Percentiles rank a stretch among this genome's conserved stretches.
phyloP scores from a whole-genome alignment of 2,888 invertebrate genomes.

The Esperia sulphurella region DNA sequence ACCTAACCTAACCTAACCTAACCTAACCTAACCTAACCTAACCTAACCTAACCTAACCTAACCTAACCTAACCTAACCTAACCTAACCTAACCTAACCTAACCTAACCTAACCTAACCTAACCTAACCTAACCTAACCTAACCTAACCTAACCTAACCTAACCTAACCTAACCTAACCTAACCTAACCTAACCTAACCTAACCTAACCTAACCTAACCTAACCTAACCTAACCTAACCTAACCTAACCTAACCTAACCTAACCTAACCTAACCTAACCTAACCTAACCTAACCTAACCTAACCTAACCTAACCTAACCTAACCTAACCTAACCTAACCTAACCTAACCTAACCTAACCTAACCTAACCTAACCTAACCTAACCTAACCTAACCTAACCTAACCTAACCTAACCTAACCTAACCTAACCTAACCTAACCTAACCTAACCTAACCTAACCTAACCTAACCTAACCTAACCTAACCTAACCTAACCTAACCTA shows the following conservation, averaged over 20 bases:
- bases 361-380: slow-evolving; percentile 19
- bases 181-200: slow-evolving; percentile 18
- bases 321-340: slow-evolving; percentile 18
- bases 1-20: slow-evolving; percentile 23
- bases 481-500: no score
- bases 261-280: not conserved
- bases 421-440: slow-evolving; percentile 17
- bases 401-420: slow-evolving; percentile 19
- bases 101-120: slow-evolving; percentile 21
- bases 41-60: slow-evolving; percentile 22
- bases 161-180: slow-evolving; percentile 22
- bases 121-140: slow-evolving; percentile 19
- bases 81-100: slow-evolving; percentile 21
- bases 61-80: slow-evolving; percentile 22
- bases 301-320: slow-evolving; percentile 18
- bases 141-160: slow-evolving; percentile 21
- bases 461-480: slow-evolving; percentile 14
- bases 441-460: slow-evolving; percentile 13
- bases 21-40: slow-evolving; percentile 21
- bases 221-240: no score
- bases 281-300: slow-evolving; percentile 8
- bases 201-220: no score
- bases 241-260: no score
- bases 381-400: slow-evolving; percentile 19
- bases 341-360: slow-evolving; percentile 19